Conservation (phyloP, 2,113 vertebrate genomes). For the Mandrillus leucophaeus region DNA sequence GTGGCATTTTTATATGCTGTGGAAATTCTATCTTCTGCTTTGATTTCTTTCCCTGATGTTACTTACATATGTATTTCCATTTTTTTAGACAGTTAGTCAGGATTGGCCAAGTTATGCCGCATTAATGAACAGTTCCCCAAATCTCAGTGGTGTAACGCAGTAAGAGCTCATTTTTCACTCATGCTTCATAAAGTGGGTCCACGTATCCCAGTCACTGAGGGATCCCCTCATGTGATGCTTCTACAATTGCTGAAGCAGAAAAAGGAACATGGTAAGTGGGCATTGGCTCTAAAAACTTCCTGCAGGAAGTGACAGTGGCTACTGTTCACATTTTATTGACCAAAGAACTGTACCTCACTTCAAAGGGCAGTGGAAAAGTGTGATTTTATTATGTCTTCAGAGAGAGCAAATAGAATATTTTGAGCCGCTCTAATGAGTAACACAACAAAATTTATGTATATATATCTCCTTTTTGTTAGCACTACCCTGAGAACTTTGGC, state of each 20-base stretch:
- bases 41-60: neutral
- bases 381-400: neutral
- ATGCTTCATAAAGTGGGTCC: neutral
- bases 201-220: neutral
- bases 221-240: neutral
- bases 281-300: neutral
- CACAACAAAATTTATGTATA: neutral
- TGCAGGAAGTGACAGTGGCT: neutral
- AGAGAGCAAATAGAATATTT: neutral
- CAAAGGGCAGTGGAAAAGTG: neutral
- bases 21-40: neutral
- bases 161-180: neutral
- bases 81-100: neutral
- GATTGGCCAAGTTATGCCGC: neutral
- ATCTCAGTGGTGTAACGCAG: neutral
- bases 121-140: neutral
- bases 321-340: neutral
- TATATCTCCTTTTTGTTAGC: neutral
- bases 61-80: neutral
- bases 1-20: neutral
- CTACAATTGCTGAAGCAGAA: neutral
- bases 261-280: neutral
- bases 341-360: neutral
- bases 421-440: neutral
- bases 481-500: neutral